Evolutionary conservation across 2,888 invertebrate genomes (phyloP), one percentile per base, ranked within the genome.

Genomic region (Hirtodrosophila cameraria): DNA sequence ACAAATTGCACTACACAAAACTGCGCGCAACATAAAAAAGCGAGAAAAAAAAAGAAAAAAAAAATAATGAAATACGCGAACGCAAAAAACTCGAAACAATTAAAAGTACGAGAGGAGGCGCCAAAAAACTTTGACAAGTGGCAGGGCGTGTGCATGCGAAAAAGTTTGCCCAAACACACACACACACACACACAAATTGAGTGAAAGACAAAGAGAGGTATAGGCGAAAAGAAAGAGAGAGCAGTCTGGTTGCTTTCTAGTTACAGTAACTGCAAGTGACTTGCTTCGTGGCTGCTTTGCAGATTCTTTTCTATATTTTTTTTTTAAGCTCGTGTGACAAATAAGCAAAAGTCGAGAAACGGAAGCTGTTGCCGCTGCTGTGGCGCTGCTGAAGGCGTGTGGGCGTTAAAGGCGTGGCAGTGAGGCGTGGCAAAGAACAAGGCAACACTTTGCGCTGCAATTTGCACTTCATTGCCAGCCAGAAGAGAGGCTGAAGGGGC

Each of bases 381-480:
- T n/a, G 18, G 42, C 9, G 41, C 27, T 31, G 31, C 23, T 23
- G 20, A 30, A 20, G 49, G 20, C 18, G 31, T 8, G 31, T 33
- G 38, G 43, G 38, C 60, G 42, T 49, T 58, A 58, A 9, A 20
- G 11, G 15, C 8, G 25, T 16, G 33, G 18, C 3, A n/a, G 9
- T n/a, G n/a, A 18, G 49, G 15, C 38, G 55, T 53, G 25, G 27
- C 57, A 70, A 42, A 39, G 48, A 48, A 45, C 46, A 71, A 67
- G 71, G 57, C 58, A 78, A 81, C 84, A 80, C 81, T 80, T 83
- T 81, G 46, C 68, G 54, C 78, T 84, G 78, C 83, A 84, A 83
- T 83, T 83, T 83, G 82, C 83, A 83, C 84, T 84, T 83, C 83
- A 83, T 84, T 84, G 83, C 82, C 71, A 69, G 62, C 57, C 49